A percentile compares a stretch with the other conserved stretches of the same genome.
phyloP scores from a whole-genome alignment of 2,888 invertebrate genomes.

The Stenolophus ochropezus region DNA sequence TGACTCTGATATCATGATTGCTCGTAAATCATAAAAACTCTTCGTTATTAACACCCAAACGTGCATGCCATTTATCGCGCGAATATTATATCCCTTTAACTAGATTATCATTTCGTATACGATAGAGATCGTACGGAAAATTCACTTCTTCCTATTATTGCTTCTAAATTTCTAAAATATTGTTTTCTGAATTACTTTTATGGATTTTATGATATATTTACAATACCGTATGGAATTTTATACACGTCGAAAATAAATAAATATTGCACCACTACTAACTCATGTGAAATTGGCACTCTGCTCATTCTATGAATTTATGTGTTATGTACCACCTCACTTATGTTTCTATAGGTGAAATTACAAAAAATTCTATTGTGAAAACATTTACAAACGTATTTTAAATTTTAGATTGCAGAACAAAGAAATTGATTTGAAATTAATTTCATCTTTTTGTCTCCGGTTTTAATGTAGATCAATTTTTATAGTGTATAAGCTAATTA shows the following conservation, averaged over 20 bases:
- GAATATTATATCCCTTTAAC: conserved; percentile 34
- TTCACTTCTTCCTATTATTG: background rate
- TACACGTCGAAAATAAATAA: background rate
- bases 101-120: conserved; percentile 28
- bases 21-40: conserved; percentile 48
- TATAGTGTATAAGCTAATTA: too few species aligned
- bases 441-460: too few species aligned
- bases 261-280: background rate
- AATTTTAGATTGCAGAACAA: too few species aligned
- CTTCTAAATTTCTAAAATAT: background rate
- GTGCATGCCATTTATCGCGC: conserved; percentile 38
- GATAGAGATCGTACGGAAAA: background rate
- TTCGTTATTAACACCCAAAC: conserved; percentile 45
- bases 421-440: too few species aligned
- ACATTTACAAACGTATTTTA: too few species aligned
- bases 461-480: too few species aligned
- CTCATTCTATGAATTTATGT: too few species aligned
- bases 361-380: too few species aligned
- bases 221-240: background rate
- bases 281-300: too few species aligned
- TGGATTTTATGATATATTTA: background rate
- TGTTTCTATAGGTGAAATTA: too few species aligned
- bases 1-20: conserved; percentile 36
- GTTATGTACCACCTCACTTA: too few species aligned
- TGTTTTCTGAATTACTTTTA: background rate